Percentiles rank a stretch among this genome's conserved stretches.
Evolutionary conservation across 2,888 invertebrate genomes (phyloP).

Genomic region (Nomada fucata): DNA sequence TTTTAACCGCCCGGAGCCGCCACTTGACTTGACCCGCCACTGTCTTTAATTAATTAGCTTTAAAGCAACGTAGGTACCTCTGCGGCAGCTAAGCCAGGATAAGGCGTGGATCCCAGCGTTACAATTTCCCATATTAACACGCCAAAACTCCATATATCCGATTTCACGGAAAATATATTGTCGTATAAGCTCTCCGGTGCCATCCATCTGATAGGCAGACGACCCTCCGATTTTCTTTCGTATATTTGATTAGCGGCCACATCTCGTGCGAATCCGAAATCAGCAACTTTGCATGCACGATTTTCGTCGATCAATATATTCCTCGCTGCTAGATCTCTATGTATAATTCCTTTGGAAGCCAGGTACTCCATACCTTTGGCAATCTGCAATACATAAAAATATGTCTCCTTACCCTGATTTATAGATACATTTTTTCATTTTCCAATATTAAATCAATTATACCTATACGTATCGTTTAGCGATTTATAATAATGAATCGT

Average conservation of each 20-base stretch:
- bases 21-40: too few species aligned
- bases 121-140: slow-evolving; percentile 98
- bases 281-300: slow-evolving; percentile 95
- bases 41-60: slow-evolving; percentile 21
- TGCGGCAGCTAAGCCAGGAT: slow-evolving; percentile 95
- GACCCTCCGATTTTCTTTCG: slow-evolving; percentile 92
- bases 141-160: slow-evolving; percentile 98
- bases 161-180: slow-evolving; percentile 96
- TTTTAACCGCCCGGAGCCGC: too few species aligned
- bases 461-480: too few species aligned
- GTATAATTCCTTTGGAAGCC: slow-evolving; percentile 88
- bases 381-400: slow-evolving; percentile 86
- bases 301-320: slow-evolving; percentile 95
- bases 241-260: slow-evolving; percentile 95
- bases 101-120: slow-evolving; percentile 97
- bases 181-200: slow-evolving; percentile 97
- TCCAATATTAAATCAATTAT: too few species aligned
- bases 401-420: neutral
- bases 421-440: too few species aligned
- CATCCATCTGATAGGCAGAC: slow-evolving; percentile 94
- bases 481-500: too few species aligned
- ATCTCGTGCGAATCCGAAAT: slow-evolving; percentile 97
- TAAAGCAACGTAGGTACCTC: slow-evolving; percentile 86
- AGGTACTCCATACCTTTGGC: slow-evolving; percentile 83
- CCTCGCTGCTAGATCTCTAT: slow-evolving; percentile 94